Conservation (phyloP, 1,140 invertebrate genomes). For the Ostrea edulis region DNA sequence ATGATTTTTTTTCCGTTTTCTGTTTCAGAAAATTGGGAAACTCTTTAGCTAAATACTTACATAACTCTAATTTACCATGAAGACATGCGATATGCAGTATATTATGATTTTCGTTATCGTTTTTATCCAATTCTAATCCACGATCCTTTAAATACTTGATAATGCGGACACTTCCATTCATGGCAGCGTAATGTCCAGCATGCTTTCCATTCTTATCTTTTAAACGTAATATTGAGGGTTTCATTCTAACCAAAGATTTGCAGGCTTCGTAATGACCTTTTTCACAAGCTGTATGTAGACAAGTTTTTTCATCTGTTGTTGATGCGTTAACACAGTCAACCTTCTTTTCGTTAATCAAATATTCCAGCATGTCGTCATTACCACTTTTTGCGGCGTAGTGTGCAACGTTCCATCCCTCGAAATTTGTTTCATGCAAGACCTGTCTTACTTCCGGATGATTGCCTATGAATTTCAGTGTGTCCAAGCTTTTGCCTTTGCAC, state of each 20-base stretch:
- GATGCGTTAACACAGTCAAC: not conserved
- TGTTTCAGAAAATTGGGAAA: not conserved
- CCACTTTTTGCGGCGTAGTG: slow-evolving; percentile 15
- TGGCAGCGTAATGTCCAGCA: not conserved
- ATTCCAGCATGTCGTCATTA: not conserved
- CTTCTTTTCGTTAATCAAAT: not conserved
- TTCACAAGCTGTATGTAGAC: slow-evolving; percentile 3
- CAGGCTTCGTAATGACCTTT: not conserved
- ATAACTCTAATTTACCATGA: not conserved
- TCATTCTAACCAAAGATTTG: not conserved
- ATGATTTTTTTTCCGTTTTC: not conserved
- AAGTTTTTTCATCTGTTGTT: not conserved
- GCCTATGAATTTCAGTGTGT: not conserved
- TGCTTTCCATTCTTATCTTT: not conserved
- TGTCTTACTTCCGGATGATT: not conserved
- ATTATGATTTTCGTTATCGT: not conserved
- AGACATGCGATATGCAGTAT: not conserved
- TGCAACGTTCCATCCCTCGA: not conserved
- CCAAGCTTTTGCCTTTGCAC: not conserved
- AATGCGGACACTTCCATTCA: not conserved
- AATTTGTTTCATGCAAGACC: not conserved
- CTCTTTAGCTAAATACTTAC: not conserved
- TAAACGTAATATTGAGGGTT: not conserved
- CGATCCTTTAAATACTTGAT: not conserved
- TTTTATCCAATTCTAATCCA: not conserved